A percentile compares a stretch with the other conserved stretches of the same genome.
phyloP scores from a whole-genome alignment of 2,888 invertebrate genomes.

The Zootermopsis nevadensis region DNA sequence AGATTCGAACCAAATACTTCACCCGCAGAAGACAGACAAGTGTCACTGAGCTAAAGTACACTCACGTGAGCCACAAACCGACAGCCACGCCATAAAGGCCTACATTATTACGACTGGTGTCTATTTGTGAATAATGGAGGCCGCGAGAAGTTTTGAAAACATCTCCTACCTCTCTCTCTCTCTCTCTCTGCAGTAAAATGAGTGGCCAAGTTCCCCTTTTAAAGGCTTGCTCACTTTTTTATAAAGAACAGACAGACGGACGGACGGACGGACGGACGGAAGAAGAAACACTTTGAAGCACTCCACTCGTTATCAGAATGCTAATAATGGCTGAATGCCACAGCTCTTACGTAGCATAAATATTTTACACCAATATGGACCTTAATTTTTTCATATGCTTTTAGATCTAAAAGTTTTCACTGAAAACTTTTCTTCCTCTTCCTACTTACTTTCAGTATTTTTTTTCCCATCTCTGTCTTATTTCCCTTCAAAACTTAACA shows the following conservation, averaged over 20 bases:
- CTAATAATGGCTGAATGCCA: slow-evolving; percentile 44
- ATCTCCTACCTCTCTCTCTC: neutral
- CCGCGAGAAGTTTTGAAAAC: neutral
- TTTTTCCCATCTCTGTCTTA: neutral
- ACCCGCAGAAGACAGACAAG: too few relatives aligned
- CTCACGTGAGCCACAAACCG: too few relatives aligned
- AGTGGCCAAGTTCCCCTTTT: slow-evolving; percentile 10
- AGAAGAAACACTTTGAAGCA: neutral
- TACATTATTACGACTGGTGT: too few relatives aligned
- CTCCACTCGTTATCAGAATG: neutral
- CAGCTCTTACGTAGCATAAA: slow-evolving; percentile 50
- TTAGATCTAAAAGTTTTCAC: slow-evolving; percentile 33
- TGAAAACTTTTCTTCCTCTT: neutral
- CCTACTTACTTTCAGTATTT: neutral
- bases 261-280: too few relatives aligned
- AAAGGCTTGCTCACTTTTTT: slow-evolving; percentile 21
- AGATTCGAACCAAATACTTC: too few relatives aligned
- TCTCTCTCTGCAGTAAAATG: neutral
- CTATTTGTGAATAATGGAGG: too few relatives aligned
- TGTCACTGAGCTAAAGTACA: too few relatives aligned
- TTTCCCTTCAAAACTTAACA: slow-evolving; percentile 16
- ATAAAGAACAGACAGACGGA: too few relatives aligned
- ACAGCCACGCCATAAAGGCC: too few relatives aligned
- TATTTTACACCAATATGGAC: slow-evolving; percentile 49
- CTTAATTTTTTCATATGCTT: slow-evolving; percentile 51